Evolutionary conservation across 2,888 invertebrate genomes (phyloP).

Genomic region (Petrolisthes cinctipes): DNA sequence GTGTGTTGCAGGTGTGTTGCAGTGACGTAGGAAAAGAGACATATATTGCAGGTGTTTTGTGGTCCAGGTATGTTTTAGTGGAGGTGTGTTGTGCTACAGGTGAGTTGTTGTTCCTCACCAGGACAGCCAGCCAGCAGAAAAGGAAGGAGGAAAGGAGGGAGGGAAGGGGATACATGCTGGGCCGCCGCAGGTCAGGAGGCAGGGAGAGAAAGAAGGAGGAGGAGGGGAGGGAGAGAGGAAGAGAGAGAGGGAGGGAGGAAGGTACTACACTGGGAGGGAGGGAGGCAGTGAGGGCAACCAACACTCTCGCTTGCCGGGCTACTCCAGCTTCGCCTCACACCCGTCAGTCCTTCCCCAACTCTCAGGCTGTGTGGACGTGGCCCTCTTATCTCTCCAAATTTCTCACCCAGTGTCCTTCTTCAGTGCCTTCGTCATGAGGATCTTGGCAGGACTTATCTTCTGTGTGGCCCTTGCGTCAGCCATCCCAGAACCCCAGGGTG

Average conservation of each 20-base stretch:
- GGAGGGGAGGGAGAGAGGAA: not conserved
- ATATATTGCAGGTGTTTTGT: too few species aligned
- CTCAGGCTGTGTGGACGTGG: slow-evolving; percentile 42
- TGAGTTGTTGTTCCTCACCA: not conserved
- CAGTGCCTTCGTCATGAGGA: slow-evolving; percentile 53
- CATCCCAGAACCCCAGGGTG: slow-evolving; percentile 38
- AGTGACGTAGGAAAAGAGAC: not conserved
- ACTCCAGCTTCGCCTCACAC: not conserved
- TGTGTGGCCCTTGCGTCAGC: slow-evolving; percentile 46
- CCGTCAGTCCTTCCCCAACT: slow-evolving; percentile 44
- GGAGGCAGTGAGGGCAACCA: not conserved
- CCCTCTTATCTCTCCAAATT: slow-evolving; percentile 12
- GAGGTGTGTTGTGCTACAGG: not conserved
- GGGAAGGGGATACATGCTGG: slow-evolving; percentile 4
- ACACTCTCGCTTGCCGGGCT: slow-evolving; percentile 30
- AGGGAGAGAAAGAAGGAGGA: slow-evolving; percentile 7
- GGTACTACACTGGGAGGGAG: not conserved
- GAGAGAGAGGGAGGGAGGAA: not conserved
- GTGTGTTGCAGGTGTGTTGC: not conserved
- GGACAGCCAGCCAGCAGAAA: not conserved
- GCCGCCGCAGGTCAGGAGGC: slow-evolving; percentile 6
- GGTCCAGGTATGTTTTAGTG: too few species aligned
- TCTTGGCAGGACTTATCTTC: slow-evolving; percentile 43
- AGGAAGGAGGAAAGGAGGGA: not conserved
- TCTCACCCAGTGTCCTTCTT: not conserved